Base-by-base conservation (phyloP, 2,113 vertebrate species). In the Euleptes europaea region DNA sequence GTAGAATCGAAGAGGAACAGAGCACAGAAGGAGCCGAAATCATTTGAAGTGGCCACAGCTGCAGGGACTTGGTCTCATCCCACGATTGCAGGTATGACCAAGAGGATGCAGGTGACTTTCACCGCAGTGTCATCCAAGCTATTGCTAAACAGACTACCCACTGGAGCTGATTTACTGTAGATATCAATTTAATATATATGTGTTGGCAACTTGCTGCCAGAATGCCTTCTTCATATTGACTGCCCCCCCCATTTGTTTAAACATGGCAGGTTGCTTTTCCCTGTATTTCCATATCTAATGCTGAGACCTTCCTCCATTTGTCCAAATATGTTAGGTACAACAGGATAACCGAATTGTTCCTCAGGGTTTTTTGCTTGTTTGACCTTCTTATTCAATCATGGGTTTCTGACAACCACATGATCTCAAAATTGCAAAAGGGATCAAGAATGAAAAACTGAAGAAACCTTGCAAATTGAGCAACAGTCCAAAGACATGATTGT, bases 1-100 rank as follows among this genome's bases (percentile, higher is more conserved):
- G 91, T 85, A 79, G 92, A 91, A 95, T 92, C 86, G 88, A 91
- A 94, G 94, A 84, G 89, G 85, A 92, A 93, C 83, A 89, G 90
- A 83, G n/a, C 60, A 87, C 91, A 86, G 73, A 72, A 57, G 84
- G 54, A 89, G 90, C 49, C 51, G 90, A 89, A 93, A 83, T 89
- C 75, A 91, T 92, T 89, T 91, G 88, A 92, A 94, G 93, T 38
- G 88, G 85, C 77, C 83, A 67, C 21, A 89, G 86, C 90, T 80
- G 47, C 76, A 93, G 87, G 92, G 84, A 87, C 88, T 13, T 31
- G 75, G 80, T 9, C 4, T 82, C 83, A 84, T 86, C 42, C 21
- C 86, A 67, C 38, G 1, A 86, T 1, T 51, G 76, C 5, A 31
- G 73, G 80, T 82, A 77, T 28, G 78, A 94, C 77, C 63, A 10